Evolutionary conservation across 2,113 vertebrate species (phyloP).

Genomic region (Poeciliopsis occidentalis): DNA sequence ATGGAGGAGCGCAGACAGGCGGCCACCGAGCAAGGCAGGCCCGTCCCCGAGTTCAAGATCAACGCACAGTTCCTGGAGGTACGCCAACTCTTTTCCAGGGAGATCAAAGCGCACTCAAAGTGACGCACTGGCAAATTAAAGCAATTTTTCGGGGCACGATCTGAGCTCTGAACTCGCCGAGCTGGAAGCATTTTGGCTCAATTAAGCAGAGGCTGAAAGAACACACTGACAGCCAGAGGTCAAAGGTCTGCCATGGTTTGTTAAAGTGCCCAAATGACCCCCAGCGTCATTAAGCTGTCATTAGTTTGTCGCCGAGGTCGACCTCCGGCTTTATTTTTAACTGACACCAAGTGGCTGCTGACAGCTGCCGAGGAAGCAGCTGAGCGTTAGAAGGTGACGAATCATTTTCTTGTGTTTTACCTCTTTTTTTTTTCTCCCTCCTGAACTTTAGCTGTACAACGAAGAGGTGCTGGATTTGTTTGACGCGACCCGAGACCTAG

Average conservation of each 20-base stretch:
- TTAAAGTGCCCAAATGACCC: constrained; percentile 44
- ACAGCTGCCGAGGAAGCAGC: constrained; percentile 60
- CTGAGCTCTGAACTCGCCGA: not conserved
- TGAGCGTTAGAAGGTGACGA: not conserved
- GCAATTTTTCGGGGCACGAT: not conserved
- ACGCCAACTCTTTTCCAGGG: constrained; percentile 8
- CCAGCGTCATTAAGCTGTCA: constrained; percentile 54
- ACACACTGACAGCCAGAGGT: constrained; percentile 43
- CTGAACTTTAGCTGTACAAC: constrained; percentile 88
- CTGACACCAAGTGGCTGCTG: constrained; percentile 41
- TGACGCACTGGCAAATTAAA: not conserved
- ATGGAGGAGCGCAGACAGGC: constrained; percentile 88
- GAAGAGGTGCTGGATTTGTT: constrained; percentile 97
- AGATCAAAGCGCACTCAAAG: not conserved
- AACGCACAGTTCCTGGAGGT: constrained; percentile 98
- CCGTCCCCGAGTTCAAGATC: constrained; percentile 98
- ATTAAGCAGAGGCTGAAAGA: constrained; percentile 39
- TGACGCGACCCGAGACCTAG: constrained; percentile 91
- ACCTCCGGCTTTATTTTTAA: constrained; percentile 64
- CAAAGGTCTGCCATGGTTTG: constrained; percentile 12
- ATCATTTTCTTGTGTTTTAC: not conserved
- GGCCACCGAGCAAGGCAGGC: constrained; percentile 87
- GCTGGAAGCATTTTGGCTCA: constrained; percentile 1
- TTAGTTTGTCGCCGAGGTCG: constrained; percentile 42
- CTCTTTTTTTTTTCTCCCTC: not conserved